Evolutionary conservation across 2,888 invertebrate species (phyloP), one percentile per base, ranked within the genome.

Genomic region (Drosophila sordidapex): DNA sequence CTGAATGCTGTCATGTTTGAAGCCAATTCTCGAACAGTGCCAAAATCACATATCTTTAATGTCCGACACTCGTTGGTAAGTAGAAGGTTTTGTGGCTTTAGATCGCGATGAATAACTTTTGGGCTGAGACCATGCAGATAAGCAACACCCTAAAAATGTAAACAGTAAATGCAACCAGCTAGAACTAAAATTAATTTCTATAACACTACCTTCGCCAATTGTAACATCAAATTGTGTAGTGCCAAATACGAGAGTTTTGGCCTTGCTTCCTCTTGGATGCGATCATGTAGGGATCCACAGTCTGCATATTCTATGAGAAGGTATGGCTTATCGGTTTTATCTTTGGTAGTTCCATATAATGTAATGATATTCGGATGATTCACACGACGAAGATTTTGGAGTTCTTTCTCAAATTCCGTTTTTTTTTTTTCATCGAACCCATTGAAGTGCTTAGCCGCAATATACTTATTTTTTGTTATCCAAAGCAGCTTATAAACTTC

Each of bases 31-130:
- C 62, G 53, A 8, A 53, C 61, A 0, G 54, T 59, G 0, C 81
- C 81, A 53, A 81, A 83, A n/a, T 81, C 81, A 38, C 74, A 74
- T 15, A 81, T 48, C 35, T 81, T 83, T 10, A 83, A 27, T 4
- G 15, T 29, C 3, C 10, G 48, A n/a, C 59, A 36, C 0, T 31
- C 11, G 4, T 53, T 33, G 4, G 48, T 54, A 3, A 81, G 56
- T 0, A 81, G 27, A 2, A 68, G 21, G 35, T 83, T 81, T 4
- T 7, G 27, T 7, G 83, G 60, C 21, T 83, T 81, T 4, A 81
- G 64, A 48, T 81, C 83, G 15, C 81, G 81, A 56, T 81, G 81
- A 7, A 80, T 27, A 2, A 80, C n/a, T 2, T 15, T 38, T 7
- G 66, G 66, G 0, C 1, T 5, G 13, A 21, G 51, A 10, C 11